Percentiles rank a stretch among this genome's conserved stretches.
phyloP scores from a whole-genome alignment of 2,888 invertebrate species.

The Meganola albula region DNA sequence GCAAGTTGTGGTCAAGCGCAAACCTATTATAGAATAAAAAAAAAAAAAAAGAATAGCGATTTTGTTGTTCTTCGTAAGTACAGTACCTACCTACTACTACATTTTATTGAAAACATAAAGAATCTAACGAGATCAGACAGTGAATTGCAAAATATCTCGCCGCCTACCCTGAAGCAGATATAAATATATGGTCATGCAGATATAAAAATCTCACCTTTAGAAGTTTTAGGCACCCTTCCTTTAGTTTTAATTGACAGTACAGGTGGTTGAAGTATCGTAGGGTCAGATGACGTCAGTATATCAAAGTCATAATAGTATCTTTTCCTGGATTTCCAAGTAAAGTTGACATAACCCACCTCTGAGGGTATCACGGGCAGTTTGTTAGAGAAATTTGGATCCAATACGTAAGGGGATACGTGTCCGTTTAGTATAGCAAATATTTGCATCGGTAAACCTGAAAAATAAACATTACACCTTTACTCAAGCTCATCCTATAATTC shows the following conservation, averaged over 20 bases:
- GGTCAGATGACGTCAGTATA: conserved; percentile 88
- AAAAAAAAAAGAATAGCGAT: no score
- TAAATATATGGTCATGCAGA: no score
- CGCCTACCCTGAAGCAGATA: no score
- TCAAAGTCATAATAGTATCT: conserved; percentile 93
- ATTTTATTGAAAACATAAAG: no score
- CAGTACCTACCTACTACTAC: no score
- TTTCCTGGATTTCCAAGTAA: conserved; percentile 93
- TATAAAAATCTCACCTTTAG: conserved; percentile 85
- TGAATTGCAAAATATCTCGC: no score
- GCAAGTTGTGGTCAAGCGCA: no score
- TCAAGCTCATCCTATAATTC: no score
- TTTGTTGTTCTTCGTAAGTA: no score
- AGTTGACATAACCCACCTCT: conserved; percentile 93
- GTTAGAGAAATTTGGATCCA: conserved; percentile 93
- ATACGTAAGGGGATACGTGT: conserved; percentile 88
- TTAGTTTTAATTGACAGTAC: conserved; percentile 90
- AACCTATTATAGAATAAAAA: no score
- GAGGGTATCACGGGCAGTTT: conserved; percentile 94
- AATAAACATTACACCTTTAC: no score
- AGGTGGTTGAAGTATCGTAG: conserved; percentile 90
- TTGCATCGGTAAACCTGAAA: conserved; percentile 88
- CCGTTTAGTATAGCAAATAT: conserved; percentile 94
- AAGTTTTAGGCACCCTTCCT: conserved; percentile 89
- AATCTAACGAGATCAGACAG: no score